A percentile compares a stretch with the other conserved stretches of the same genome.
phyloP scores from a whole-genome alignment of 1,140 invertebrate species.

The Atta colombica region DNA sequence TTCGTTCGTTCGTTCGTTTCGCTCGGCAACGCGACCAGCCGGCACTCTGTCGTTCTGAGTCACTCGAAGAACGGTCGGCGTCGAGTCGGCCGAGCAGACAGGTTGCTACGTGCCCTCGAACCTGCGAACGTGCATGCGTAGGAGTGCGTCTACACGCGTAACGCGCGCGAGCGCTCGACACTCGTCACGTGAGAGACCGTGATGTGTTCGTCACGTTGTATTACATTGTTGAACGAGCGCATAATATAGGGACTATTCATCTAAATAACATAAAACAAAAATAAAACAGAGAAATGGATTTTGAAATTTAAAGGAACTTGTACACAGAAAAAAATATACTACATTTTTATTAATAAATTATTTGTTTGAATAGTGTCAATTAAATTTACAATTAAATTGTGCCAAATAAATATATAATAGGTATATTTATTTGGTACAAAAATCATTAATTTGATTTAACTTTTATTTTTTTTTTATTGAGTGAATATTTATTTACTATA shows the following conservation, averaged over 20 bases:
- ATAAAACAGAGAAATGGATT: not conserved
- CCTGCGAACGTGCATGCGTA: slow-evolving; percentile 9
- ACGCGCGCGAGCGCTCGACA: not conserved
- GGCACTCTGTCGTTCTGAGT: slow-evolving; percentile 76
- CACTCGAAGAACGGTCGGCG: slow-evolving; percentile 69
- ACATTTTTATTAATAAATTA: too few relatives aligned
- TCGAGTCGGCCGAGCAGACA: slow-evolving; percentile 73
- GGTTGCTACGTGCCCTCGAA: slow-evolving; percentile 81
- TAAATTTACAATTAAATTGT: too few relatives aligned
- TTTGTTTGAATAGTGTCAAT: too few relatives aligned
- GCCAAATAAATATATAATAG: too few relatives aligned
- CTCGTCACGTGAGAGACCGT: slow-evolving; percentile 41
- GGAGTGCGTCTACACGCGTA: slow-evolving; percentile 26
- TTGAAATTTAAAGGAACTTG: not conserved
- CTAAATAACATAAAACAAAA: not conserved
- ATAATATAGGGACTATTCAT: not conserved
- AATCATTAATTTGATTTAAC: too few relatives aligned
- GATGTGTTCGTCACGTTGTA: slow-evolving; percentile 23
- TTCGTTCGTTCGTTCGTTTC: slow-evolving; percentile 79
- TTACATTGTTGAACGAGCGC: slow-evolving; percentile 8
- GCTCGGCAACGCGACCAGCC: slow-evolving; percentile 76
- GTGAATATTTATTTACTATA: too few relatives aligned
- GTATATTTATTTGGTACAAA: too few relatives aligned
- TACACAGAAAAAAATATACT: too few relatives aligned
- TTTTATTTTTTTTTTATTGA: too few relatives aligned